These are phyloP conservation scores for Steatornis caripensis DNA, from an alignment of 2,113 vertebrate species.

Conservation along the genomic window DNA sequence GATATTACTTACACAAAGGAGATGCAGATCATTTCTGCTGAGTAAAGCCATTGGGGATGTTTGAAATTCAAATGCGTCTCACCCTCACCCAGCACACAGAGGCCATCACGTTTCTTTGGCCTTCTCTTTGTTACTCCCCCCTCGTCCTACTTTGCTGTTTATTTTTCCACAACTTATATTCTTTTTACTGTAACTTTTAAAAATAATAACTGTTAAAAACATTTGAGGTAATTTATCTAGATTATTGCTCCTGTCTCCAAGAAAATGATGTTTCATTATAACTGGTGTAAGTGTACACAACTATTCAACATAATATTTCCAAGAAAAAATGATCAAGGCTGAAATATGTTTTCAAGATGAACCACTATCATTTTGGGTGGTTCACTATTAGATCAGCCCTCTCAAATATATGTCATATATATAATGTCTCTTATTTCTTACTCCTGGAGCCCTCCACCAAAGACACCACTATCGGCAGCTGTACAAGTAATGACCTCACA, in stretches of 20 bases:
- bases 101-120: neutral
- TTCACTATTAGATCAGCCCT: neutral
- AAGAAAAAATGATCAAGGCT: neutral
- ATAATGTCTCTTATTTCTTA: neutral
- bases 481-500: neutral
- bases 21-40: constrained; percentile 38
- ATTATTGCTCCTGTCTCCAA: neutral
- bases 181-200: neutral
- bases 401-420: neutral
- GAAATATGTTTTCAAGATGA: neutral
- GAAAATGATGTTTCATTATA: neutral
- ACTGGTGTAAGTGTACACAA: neutral
- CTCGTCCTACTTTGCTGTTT: neutral
- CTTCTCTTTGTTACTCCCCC: neutral
- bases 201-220: neutral
- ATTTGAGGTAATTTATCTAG: neutral
- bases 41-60: neutral
- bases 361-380: neutral
- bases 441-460: neutral
- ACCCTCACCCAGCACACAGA: neutral
- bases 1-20: constrained; percentile 21
- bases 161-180: neutral
- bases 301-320: neutral
- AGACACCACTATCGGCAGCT: neutral
- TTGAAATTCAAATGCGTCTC: constrained; percentile 27